Conservation (phyloP, 2,797 vertebrate genomes). For the Pelochelys cantorii region DNA sequence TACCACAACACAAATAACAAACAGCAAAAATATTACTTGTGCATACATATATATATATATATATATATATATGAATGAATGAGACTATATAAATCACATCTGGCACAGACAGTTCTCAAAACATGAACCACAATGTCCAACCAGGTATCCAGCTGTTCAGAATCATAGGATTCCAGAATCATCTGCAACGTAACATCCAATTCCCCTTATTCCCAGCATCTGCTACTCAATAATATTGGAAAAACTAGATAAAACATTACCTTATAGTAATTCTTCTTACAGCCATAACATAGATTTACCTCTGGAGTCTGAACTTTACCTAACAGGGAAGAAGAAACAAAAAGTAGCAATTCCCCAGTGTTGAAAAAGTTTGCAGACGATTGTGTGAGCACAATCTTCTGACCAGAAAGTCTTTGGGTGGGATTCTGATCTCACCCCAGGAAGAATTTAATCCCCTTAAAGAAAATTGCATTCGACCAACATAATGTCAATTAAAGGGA, state of each 20-base stretch:
- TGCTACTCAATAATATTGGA: not conserved
- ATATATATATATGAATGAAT: no score
- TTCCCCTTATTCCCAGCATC: not conserved
- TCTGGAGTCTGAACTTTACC: not conserved
- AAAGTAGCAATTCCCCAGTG: accelerated
- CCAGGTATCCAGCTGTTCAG: not conserved
- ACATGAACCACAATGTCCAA: not conserved
- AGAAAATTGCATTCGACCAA: not conserved
- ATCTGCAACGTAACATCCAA: not conserved
- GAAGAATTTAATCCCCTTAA: accelerated
- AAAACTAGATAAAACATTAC: not conserved
- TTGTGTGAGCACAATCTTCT: not conserved
- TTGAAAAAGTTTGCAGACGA: accelerated
- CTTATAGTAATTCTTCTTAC: accelerated
- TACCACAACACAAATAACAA: not conserved
- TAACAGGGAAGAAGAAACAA: not conserved
- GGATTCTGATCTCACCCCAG: not conserved
- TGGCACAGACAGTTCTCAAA: accelerated
- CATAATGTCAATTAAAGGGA: not conserved
- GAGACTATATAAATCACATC: not conserved
- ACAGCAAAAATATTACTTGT: not conserved
- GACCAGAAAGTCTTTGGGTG: not conserved
- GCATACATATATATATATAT: not conserved
- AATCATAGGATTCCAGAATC: accelerated
- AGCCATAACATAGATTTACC: not conserved